phyloP scores from a whole-genome alignment of 30 jellyfish, hydroid and myxozoan genomes.

The Aurelia coerulea region DNA sequence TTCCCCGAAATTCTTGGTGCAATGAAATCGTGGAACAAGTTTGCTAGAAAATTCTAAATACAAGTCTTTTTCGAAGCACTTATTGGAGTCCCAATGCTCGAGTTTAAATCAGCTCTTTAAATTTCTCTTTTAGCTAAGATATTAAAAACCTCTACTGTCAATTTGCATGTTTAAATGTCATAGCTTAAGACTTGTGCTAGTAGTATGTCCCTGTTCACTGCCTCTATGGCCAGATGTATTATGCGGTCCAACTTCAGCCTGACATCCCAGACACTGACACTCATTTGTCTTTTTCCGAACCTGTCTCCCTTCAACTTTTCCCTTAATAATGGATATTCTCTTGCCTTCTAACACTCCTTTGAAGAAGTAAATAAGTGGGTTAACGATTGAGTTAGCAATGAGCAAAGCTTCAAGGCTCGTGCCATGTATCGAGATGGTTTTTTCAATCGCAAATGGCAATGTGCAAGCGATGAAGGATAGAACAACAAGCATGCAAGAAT shows the following conservation, averaged over 20 bases:
- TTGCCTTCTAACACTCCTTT: conserved; percentile 27
- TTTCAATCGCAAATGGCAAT: conserved; percentile 52
- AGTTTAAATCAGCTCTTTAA: too few relatives aligned
- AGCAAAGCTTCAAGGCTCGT: conserved; percentile 32
- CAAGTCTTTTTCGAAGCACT: too few relatives aligned
- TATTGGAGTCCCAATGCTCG: too few relatives aligned
- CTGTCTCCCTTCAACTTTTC: not conserved
- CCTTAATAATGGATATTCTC: not conserved
- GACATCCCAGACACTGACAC: conserved; percentile 3
- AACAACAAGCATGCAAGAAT: conserved; percentile 49
- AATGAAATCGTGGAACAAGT: too few relatives aligned
- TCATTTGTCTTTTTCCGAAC: not conserved
- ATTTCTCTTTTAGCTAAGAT: too few relatives aligned
- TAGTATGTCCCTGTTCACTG: too few relatives aligned
- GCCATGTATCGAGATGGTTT: not conserved
- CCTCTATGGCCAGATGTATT: too few relatives aligned
- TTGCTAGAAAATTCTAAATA: too few relatives aligned
- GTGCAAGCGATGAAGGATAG: conserved; percentile 45
- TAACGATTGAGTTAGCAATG: conserved; percentile 46
- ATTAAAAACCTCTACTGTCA: too few relatives aligned
- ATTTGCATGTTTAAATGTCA: too few relatives aligned
- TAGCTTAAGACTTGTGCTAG: too few relatives aligned
- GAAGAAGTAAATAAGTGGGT: conserved; percentile 57
- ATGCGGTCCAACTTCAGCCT: not conserved
- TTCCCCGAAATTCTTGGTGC: too few relatives aligned